Base-by-base conservation (phyloP, 2,113 vertebrate species). In the Lota lota region DNA sequence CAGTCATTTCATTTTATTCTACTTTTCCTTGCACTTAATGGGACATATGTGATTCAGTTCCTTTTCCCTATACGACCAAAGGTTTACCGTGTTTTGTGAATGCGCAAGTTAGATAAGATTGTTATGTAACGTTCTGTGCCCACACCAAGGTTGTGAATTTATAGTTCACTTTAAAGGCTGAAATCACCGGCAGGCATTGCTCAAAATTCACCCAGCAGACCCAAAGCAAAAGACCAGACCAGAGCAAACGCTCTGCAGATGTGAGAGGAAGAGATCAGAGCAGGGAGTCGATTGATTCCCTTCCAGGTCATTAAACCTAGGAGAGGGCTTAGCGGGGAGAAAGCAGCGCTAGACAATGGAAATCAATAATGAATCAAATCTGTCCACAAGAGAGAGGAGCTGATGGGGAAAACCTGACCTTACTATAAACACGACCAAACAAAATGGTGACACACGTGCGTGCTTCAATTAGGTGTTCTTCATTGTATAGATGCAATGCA, bases 231-330 rank as follows among this genome's bases (percentile, higher is more conserved):
- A 59, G 22, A 71, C 69, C 73, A 76, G 57, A 61, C 53, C 75
- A 58, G 28, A 85, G 64, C 62, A 65, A 61, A 62, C 68, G 40
- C 67, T 69, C 79, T 15, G 61, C 66, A 61, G 53, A 54, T 54
- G 53, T 54, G 18, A 69, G 78, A 73, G 69, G 2, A n/a, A 62
- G 66, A 64, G 83, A 84, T 79, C 76, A 68, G 73, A 76, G 76
- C 80, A 40, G 79, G 78, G 72, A 86, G 61, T 61, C 70, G 73
- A 89, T 90, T 72, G 79, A 90, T 88, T 79, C 58, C 62, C 72
- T 86, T 88, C 85, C 81, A 85, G 75, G 79, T 90, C 89, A 89
- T 92, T 91, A 88, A 82, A 84, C 80, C 63, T 70, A 72, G 65
- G 79, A 88, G 80, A 78, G 79, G 68, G 82, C 68, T 84, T 83